These are phyloP conservation scores for Lasioglossum zephyrum DNA, from an alignment of 2,888 invertebrate species.

Conservation along the genomic window DNA sequence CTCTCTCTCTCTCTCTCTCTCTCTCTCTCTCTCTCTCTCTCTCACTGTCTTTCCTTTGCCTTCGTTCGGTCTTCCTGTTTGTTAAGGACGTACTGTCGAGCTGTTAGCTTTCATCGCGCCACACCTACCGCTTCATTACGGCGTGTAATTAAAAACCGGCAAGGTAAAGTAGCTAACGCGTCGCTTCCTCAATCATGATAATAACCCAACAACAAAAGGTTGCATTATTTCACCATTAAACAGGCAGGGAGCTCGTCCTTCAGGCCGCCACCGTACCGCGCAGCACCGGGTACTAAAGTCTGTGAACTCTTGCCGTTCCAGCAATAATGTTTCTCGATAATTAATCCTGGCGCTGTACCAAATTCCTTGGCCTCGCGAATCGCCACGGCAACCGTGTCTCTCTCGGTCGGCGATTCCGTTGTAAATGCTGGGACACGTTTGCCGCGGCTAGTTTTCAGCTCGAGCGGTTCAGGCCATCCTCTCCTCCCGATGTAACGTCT, in stretches of 20 bases:
- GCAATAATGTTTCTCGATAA: slow-evolving; percentile 57
- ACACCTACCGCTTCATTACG: slow-evolving; percentile 51
- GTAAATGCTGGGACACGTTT: neutral
- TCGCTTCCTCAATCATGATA: slow-evolving; percentile 59
- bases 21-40: too few species aligned
- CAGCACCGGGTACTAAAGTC: slow-evolving; percentile 22
- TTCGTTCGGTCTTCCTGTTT: neutral
- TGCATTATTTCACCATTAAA: slow-evolving; percentile 56
- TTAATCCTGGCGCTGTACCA: slow-evolving; percentile 53
- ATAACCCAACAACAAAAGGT: slow-evolving; percentile 56
- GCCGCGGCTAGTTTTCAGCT: slow-evolving; percentile 13
- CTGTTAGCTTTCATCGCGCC: slow-evolving; percentile 20
- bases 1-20: too few species aligned
- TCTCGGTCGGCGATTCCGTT: neutral
- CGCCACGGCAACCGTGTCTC: neutral
- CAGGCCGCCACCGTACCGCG: neutral
- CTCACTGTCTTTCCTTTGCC: neutral
- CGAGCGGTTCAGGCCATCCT: neutral
- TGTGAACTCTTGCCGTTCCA: slow-evolving; percentile 27
- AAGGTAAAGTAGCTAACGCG: slow-evolving; percentile 54
- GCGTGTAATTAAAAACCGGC: slow-evolving; percentile 51
- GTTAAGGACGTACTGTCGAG: neutral
- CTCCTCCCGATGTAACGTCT: slow-evolving; percentile 8
- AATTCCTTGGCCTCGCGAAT: slow-evolving; percentile 30
- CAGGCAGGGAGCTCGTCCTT: slow-evolving; percentile 31